Base-by-base conservation (phyloP, 2,888 invertebrate species). In the Holacanthella duospinosa region DNA sequence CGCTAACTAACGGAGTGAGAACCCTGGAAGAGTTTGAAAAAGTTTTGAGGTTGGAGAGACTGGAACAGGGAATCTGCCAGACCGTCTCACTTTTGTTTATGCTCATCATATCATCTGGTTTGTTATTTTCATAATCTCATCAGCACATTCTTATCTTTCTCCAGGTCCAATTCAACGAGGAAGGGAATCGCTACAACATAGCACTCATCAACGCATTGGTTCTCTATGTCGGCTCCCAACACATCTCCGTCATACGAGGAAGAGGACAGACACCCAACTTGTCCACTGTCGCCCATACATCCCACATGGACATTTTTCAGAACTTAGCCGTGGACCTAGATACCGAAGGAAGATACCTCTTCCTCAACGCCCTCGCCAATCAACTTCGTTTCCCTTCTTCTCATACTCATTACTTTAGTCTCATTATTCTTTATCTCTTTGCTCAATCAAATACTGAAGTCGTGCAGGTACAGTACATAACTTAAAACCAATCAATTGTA, bases 241-340 rank as follows among this genome's bases (percentile, higher is more conserved):
- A 97, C 2, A 97, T 99, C 74, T 83, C 86, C 2, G 85, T 88
- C 76, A 93, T 99, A 68, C 85, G 95, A 66, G 85, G 85, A 74
- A 95, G 95, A 78, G 89, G 91, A 56, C 87, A 88, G 74, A 88
- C 91, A 1, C 95, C 96, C 0, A 95, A 89, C 76, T 94, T 95
- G 87, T 87, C 92, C 55, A 96, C 95, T n/a, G 96, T 99, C 69
- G 92, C 94, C 1, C 96, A 97, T 77, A 94, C 95, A 36, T 89
- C 97, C 0, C 97, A 95, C 78, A 99, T 99, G 96, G 99, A 99
- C 78, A 97, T 99, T 73, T 99, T 99, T 83, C 97, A 99, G 80
- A 97, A 96, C 80, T 83, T 99, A 73, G 95, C 95, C 1, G 96
- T 97, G 0, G 95, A 96, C 79, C 84, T 99, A 68, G 97, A 99